phyloP scores from a whole-genome alignment of 2,888 invertebrate genomes.

The Mantis religiosa region DNA sequence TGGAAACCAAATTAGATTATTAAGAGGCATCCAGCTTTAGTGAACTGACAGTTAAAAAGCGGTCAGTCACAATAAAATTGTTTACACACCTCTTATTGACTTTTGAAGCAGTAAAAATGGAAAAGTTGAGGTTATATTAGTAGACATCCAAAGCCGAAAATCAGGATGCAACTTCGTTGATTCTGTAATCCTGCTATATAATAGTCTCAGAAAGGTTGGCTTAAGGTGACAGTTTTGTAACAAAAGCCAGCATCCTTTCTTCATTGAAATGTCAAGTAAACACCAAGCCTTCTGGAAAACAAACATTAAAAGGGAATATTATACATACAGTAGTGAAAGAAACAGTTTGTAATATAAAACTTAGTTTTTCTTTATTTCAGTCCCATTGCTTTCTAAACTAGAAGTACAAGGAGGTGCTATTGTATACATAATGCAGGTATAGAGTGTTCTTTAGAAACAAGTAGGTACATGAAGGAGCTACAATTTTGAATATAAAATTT shows the following conservation, averaged over 20 bases:
- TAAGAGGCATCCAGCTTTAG: no score
- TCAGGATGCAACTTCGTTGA: neutral
- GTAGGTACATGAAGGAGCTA: no score
- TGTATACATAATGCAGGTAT: no score
- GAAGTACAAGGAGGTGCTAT: no score
- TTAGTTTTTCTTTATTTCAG: no score
- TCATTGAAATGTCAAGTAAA: neutral
- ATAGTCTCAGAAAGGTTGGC: neutral
- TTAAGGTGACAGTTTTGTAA: neutral
- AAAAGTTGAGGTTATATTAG: neutral
- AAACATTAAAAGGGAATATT: neutral
- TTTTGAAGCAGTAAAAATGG: neutral
- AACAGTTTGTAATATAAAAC: no score
- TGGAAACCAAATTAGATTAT: no score
- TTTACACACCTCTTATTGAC: neutral
- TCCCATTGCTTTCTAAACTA: no score
- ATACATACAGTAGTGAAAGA: neutral
- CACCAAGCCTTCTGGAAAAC: neutral
- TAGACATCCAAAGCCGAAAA: neutral
- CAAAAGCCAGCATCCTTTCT: neutral
- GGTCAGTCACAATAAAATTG: neutral
- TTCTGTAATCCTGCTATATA: neutral
- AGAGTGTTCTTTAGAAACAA: no score
- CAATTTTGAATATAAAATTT: no score
- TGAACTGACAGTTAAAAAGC: no score